phyloP scores from a whole-genome alignment of 2,888 invertebrate species.

The Leptinotarsa peninsularis region DNA sequence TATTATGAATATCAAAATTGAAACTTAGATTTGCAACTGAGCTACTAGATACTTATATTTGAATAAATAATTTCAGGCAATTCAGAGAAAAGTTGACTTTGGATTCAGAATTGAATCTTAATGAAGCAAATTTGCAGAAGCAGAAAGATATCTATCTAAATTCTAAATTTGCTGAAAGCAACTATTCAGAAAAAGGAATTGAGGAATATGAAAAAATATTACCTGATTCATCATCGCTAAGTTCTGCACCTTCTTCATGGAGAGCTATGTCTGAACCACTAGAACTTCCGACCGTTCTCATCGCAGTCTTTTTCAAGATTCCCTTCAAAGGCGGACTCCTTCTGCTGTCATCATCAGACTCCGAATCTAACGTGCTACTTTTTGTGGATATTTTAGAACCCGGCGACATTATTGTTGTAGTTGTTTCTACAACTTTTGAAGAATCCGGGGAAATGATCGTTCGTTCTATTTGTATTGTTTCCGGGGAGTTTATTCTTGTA shows the following conservation, averaged over 20 bases:
- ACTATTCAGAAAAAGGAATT: conserved; percentile 33
- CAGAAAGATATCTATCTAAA: conserved; percentile 31
- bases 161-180: conserved; percentile 39
- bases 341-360: conserved; percentile 65
- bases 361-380: conserved; percentile 63
- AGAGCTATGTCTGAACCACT: conserved; percentile 75
- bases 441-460: conserved; percentile 50
- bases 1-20: too few relatives aligned
- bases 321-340: conserved; percentile 63
- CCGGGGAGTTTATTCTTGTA: conserved; percentile 56
- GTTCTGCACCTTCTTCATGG: conserved; percentile 73
- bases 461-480: conserved; percentile 50
- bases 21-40: too few relatives aligned
- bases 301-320: conserved; percentile 61
- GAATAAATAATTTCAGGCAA: neutral
- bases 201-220: conserved; percentile 50
- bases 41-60: too few relatives aligned
- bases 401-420: conserved; percentile 57
- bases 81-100: neutral
- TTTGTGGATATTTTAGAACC: conserved; percentile 59
- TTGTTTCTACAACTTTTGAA: conserved; percentile 53
- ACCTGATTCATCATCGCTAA: conserved; percentile 76
- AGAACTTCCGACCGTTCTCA: conserved; percentile 71
- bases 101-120: conserved; percentile 10
- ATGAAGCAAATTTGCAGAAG: conserved; percentile 39